Base-by-base conservation (phyloP, 2,797 vertebrate species). In the Esox masquinongy region DNA sequence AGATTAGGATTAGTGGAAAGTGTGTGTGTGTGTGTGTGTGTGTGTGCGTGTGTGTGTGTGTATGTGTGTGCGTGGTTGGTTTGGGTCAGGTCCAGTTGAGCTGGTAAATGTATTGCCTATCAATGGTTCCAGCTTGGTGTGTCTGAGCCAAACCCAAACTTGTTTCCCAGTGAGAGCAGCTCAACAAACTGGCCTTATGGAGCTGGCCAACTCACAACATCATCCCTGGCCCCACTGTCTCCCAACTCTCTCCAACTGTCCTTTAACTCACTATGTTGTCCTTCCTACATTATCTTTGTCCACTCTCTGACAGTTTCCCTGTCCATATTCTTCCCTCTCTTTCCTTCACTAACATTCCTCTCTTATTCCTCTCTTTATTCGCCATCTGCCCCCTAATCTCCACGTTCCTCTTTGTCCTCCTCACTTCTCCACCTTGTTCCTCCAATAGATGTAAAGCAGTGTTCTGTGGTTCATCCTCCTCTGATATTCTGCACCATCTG, bases 111-210 rank as follows among this genome's bases (percentile, higher is more conserved):
- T 16, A 36, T 12, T 64, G 63, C 24, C 24, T 64, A 64, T 64
- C 63, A 64, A 26, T 31, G 24, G 63, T 64, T 16, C 24, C 63
- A 64, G 26, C 24, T 14, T 77, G 85, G 81, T 79, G 79, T 79
- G 14, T 68, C 34, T 14, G 29, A 69, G 67, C 66, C 66, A 68
- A 36, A 68, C 31, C n/a, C 22, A 49, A 49, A 70, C 22, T 22
- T 22, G 39, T 43, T 22, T 24, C 12, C 43, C 43, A 70, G 22
- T 16, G 68, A 70, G 49, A 34, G 22, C 24, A 29, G 43, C 49
- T 51, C 49, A 71, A 9, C 68, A 70, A 19, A 53, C 50, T 53
- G 17, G 53, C 53, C 8, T 56, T 56, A 22, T 16, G n/a, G 53
- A n/a, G n/a, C 53, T 56, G 53, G 36, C 47, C 43, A 49, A 8